A percentile compares a stretch with the other conserved stretches of the same genome.
These are phyloP conservation scores for Sturnira hondurensis DNA, from an alignment of 2,113 vertebrate genomes.

Conservation along the genomic window DNA sequence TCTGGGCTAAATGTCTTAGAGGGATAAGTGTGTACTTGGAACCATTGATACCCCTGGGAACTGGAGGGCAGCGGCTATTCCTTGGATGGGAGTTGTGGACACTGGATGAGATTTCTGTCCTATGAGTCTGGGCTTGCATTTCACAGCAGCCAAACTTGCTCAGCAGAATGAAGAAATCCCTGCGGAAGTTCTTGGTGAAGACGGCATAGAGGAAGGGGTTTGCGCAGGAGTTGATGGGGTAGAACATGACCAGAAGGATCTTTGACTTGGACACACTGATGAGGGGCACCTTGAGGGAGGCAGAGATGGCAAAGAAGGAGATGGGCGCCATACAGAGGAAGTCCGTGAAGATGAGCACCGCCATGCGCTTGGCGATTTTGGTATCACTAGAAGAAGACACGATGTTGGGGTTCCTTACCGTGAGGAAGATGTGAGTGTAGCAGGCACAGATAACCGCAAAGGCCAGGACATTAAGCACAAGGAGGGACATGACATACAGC, in stretches of 20 bases:
- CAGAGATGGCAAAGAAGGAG: constrained; percentile 97
- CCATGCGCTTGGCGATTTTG: constrained; percentile 95
- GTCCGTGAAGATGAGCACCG: constrained; percentile 95
- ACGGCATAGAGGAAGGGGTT: constrained; percentile 98
- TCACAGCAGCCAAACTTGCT: constrained; percentile 93
- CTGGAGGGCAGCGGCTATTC: constrained; percentile 82
- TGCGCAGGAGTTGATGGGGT: constrained; percentile 96
- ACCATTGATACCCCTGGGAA: constrained; percentile 81
- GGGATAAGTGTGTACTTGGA: constrained; percentile 84
- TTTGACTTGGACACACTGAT: constrained; percentile 96
- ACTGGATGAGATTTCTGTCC: constrained; percentile 89
- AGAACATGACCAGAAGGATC: constrained; percentile 95
- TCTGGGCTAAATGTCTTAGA: constrained; percentile 79
- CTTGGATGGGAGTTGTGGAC: constrained; percentile 82
- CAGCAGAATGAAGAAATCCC: constrained; percentile 92
- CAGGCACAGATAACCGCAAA: constrained; percentile 92
- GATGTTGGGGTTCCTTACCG: constrained; percentile 89
- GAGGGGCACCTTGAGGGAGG: constrained; percentile 93
- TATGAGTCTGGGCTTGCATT: constrained; percentile 91
- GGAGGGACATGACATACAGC: constrained; percentile 88
- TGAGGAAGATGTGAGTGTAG: constrained; percentile 93
- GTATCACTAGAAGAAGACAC: constrained; percentile 88
- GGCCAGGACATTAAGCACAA: constrained; percentile 92
- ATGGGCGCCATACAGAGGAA: constrained; percentile 98
- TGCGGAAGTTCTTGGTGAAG: constrained; percentile 94